Base-by-base conservation (phyloP, 2,797 vertebrate genomes). In the Hemitrygon akajei region DNA sequence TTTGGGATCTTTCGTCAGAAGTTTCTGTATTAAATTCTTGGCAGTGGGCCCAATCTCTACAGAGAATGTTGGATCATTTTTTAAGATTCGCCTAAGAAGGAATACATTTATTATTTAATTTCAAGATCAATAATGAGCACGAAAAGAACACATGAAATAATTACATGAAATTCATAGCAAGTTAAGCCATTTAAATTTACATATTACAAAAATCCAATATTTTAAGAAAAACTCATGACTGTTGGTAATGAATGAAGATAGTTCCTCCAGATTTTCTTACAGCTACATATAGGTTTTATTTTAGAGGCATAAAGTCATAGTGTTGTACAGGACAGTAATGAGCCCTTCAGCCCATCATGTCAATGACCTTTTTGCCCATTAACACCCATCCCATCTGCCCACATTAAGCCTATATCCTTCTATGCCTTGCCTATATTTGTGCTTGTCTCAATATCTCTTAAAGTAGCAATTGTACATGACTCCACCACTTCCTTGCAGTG, bases 81-180 rank as follows among this genome's bases (percentile, higher is more conserved):
- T 92, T 73, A 92, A 73, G 63, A 92, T 92, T 92, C 91, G 91
- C 71, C 91, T 92, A 47, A 92, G 91, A 73, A 73, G 47, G 69
- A 30, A 73, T 18, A 73, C 18, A 73, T 40, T 47, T 27, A 47
- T 73, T 73, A 73, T n/a, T 34, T 10, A 34, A 40, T 73, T 82
- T 69, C 63, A 92, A 73, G 25, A 92, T 92, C 25, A 40, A 30
- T 63, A 30, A 37, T 34, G 18, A 47, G 22, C 25, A 47, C 71
- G 25, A 73, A 71, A 37, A 14, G 37, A 47, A 69, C 20, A 12
- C 25, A 27, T 75, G 11, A 89, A 47, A 92, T 47, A 27, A 73
- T 92, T 73, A 47, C 37, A 75, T 6, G 37, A 40, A 92, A 75
- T 73, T 25, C 25, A 84, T 7, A 92, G 20, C 1, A 3, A 71